Evolutionary conservation across 2,797 vertebrate genomes (phyloP).

Genomic region (Tenualosa ilisha): DNA sequence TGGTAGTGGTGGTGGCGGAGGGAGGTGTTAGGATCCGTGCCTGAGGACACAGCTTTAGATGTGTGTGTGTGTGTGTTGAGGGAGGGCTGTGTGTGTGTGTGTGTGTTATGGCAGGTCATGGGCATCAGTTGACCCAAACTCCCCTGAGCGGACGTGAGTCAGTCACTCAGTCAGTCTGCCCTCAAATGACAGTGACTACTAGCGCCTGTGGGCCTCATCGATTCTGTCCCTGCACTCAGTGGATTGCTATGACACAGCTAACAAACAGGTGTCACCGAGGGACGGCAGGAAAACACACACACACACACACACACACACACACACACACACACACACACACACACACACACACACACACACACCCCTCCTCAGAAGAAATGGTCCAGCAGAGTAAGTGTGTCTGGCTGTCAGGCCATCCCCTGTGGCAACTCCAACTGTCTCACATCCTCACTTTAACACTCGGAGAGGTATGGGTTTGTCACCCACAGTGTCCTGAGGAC

Average conservation of each 20-base stretch:
- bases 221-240: neutral
- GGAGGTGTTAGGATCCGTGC: neutral
- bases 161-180: neutral
- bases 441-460: neutral
- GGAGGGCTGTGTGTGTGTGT: neutral
- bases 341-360: neutral
- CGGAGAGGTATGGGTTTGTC: neutral
- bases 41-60: too few species aligned
- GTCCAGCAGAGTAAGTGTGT: neutral
- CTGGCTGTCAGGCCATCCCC: neutral
- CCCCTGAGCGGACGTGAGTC: neutral
- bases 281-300: neutral
- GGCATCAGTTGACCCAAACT: neutral
- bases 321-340: neutral
- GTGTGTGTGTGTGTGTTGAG: neutral
- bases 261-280: neutral
- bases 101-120: neutral
- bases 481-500: neutral
- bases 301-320: neutral
- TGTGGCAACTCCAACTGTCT: neutral
- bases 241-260: neutral
- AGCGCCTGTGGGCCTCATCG: neutral
- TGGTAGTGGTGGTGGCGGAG: too few species aligned
- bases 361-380: neutral
- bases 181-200: neutral